Base-by-base conservation (phyloP, 2,888 invertebrate genomes). In the Steinernema hermaphroditum region DNA sequence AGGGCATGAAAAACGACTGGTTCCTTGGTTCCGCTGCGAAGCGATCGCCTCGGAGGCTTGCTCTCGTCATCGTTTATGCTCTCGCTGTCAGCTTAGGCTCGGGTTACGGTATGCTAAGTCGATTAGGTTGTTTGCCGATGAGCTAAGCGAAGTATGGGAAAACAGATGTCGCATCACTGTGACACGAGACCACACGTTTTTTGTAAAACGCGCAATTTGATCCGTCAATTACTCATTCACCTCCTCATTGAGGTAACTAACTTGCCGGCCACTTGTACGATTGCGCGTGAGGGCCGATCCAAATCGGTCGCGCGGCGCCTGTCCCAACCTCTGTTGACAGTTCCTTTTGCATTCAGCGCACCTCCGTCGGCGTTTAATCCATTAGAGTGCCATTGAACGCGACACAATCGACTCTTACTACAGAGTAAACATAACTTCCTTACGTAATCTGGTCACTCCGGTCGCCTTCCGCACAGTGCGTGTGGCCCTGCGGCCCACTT, bases 121-220 rank as follows among this genome's bases (percentile, higher is more conserved):
- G 54, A 54, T 54, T 54, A 54, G 54, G 54, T 54, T 54, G 54
- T 54, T 54, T 54, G 54, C 54, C 24, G 54, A 54, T 54, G 54
- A 22, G 54, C 54, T 54, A 12, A 54, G 54, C 27, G 54, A 2
- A 27, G 27, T 22, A 54, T 54, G 54, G 16, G 54, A 54, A 54
- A 27, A 54, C 54, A 54, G 54, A 24, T 54, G 54, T 27, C 27
- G 12, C 54, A 54, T 54, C 54, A 24, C 54, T 4, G 22, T 22
- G 54, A 27, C 54, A 54, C 54, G 54, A 54, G 24, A 54, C 6
- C 54, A 24, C 54, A 54, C 54, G 54, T 54, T 54, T 54, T 54
- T 54, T 24, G 54, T 6, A 22, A 22, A n/a, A 54, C 2, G 6
- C 6, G 54, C 27, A 54, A 54, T 54, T 54, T 27, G 54, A 54